Conservation (phyloP, 2,113 vertebrate species). For the Larimichthys polyactis region DNA sequence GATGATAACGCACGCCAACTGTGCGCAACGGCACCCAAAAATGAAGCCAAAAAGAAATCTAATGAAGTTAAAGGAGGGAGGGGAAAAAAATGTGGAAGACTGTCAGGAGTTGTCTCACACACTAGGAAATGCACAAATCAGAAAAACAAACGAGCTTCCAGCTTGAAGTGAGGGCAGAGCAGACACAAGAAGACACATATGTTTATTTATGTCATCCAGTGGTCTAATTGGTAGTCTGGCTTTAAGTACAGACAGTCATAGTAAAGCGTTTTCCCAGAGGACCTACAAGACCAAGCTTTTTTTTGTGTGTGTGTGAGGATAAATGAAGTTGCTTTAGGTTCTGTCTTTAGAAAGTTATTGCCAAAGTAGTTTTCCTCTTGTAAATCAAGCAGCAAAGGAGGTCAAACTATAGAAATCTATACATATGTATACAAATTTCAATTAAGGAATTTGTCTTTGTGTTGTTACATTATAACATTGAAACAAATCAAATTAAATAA, state of each 20-base stretch:
- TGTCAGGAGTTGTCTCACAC: background rate
- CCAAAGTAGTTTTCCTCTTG: background rate
- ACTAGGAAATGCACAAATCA: background rate
- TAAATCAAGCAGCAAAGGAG: background rate
- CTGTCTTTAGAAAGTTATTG: background rate
- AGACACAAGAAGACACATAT: background rate
- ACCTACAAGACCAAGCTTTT: background rate
- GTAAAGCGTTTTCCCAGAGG: background rate
- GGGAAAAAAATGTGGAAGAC: background rate
- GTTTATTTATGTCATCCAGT: slow-evolving; percentile 25
- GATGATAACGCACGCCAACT: background rate
- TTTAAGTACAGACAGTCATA: background rate
- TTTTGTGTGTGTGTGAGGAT: background rate
- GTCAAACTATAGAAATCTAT: no score
- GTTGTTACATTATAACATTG: no score
- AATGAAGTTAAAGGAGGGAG: fast-evolving
- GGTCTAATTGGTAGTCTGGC: slow-evolving; percentile 9
- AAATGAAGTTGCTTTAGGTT: background rate
- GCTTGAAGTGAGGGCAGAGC: background rate
- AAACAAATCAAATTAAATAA: no score
- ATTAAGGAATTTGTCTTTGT: background rate
- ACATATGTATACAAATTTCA: background rate
- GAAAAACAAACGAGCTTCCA: background rate
- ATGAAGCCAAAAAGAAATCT: background rate
- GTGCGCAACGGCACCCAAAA: background rate